Evolutionary conservation across 1,140 invertebrate species (phyloP).

Genomic region (Zaprionus kolodkinae): DNA sequence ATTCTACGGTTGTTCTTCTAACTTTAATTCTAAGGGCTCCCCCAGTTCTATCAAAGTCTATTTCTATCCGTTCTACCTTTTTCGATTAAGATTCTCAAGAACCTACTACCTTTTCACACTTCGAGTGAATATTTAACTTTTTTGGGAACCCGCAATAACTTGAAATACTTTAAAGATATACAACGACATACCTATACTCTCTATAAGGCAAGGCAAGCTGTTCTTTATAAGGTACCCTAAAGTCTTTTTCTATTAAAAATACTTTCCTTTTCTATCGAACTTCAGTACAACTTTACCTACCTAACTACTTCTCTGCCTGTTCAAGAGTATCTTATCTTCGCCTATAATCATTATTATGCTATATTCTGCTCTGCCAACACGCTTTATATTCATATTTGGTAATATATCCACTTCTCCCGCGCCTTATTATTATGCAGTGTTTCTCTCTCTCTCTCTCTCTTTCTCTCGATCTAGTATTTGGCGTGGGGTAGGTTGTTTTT

Average conservation of each 20-base stretch:
- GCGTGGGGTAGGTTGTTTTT: constrained; percentile 51
- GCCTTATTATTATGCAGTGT: constrained; percentile 36
- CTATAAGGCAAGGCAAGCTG: too few species aligned
- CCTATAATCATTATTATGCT: constrained; percentile 2
- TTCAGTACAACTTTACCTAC: background rate
- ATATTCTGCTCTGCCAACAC: constrained; percentile 14
- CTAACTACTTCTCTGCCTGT: background rate
- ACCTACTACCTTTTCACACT: background rate
- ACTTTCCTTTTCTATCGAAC: background rate
- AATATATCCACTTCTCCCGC: constrained; percentile 53
- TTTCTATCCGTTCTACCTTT: background rate
- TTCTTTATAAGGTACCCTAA: too few species aligned
- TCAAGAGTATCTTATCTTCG: constrained; percentile 21
- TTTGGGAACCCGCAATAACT: background rate
- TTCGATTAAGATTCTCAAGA: background rate
- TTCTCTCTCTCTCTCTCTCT: constrained; percentile 13
- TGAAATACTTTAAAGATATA: background rate
- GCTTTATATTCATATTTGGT: constrained; percentile 79
- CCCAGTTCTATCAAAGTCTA: too few species aligned
- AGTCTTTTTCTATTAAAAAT: background rate
- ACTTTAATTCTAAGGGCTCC: too few species aligned
- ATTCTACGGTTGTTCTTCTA: too few species aligned
- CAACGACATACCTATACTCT: background rate
- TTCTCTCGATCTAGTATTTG: constrained; percentile 1
- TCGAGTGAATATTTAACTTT: background rate